Percentiles rank a stretch among this genome's conserved stretches.
phyloP scores from a whole-genome alignment of 2,888 invertebrate species.

The Dicyrtoma fusca region DNA sequence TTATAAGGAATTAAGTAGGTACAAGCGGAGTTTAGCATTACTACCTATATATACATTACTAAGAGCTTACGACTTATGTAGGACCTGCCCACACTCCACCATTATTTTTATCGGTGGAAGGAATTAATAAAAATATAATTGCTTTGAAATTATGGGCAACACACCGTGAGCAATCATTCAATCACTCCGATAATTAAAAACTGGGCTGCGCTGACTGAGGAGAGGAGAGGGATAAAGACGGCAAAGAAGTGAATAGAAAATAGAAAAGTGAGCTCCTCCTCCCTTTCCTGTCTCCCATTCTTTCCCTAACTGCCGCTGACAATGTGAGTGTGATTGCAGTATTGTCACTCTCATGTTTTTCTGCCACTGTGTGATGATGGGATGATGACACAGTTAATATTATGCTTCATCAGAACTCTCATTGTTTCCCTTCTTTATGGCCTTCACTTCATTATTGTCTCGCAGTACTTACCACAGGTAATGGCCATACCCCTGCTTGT shows the following conservation, averaged over 20 bases:
- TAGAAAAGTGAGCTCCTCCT: slow-evolving; percentile 1
- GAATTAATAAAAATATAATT: too few relatives aligned
- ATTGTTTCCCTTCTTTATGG: slow-evolving; percentile 29
- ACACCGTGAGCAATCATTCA: neutral
- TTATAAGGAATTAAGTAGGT: too few relatives aligned
- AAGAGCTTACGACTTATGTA: too few relatives aligned
- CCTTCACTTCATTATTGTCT: slow-evolving; percentile 14
- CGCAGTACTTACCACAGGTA: neutral
- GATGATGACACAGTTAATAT: slow-evolving; percentile 22
- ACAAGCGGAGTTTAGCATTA: too few relatives aligned
- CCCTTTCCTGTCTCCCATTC: slow-evolving; percentile 13
- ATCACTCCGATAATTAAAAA: slow-evolving; percentile 6
- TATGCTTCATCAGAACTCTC: slow-evolving; percentile 17
- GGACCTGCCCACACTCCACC: too few relatives aligned
- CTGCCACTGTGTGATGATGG: neutral
- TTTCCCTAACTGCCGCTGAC: neutral
- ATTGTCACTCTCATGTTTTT: neutral
- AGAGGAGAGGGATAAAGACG: neutral
- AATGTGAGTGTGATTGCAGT: neutral
- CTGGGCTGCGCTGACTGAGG: neutral
- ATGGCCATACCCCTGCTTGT: too few relatives aligned
- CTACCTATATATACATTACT: too few relatives aligned
- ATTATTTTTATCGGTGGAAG: too few relatives aligned
- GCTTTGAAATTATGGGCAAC: too few relatives aligned
- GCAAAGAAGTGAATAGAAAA: neutral